These are phyloP conservation scores for Oreochromis aureus DNA, from an alignment of 2,113 vertebrate species.

Conservation along the genomic window DNA sequence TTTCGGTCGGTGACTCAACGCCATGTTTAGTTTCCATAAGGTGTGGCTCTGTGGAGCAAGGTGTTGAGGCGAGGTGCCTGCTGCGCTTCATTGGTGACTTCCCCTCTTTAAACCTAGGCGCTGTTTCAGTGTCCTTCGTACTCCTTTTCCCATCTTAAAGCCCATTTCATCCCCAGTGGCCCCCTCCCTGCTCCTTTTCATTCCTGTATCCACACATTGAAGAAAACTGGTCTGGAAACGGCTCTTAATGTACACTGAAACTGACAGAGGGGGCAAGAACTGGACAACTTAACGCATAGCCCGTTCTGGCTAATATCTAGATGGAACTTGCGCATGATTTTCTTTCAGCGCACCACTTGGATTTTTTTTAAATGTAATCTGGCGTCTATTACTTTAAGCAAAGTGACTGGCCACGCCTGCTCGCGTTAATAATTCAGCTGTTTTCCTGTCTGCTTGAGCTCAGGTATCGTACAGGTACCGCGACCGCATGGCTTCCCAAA, in stretches of 20 bases:
- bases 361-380: background rate
- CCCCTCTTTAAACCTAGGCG: background rate
- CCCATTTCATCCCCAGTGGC: background rate
- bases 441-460: background rate
- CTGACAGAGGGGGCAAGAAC: background rate
- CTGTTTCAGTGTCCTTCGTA: background rate
- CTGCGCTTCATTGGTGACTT: background rate
- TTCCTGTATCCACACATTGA: conserved; percentile 12
- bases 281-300: background rate
- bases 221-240: background rate
- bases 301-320: background rate
- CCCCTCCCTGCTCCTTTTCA: background rate
- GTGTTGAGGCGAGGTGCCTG: conserved; percentile 31
- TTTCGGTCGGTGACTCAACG: conserved; percentile 69
- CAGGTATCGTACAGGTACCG: conserved; percentile 5
- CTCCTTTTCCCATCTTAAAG: background rate
- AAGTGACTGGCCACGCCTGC: background rate
- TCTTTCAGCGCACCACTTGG: background rate
- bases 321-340: background rate
- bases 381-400: background rate
- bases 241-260: conserved; percentile 10
- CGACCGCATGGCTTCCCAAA: background rate
- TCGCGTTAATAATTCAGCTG: conserved; percentile 36
- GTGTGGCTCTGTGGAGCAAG: conserved; percentile 61
- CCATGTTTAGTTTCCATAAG: conserved; percentile 61